phyloP scores from a whole-genome alignment of 2,888 invertebrate genomes.

The Venustoraphidia nigricollis region DNA sequence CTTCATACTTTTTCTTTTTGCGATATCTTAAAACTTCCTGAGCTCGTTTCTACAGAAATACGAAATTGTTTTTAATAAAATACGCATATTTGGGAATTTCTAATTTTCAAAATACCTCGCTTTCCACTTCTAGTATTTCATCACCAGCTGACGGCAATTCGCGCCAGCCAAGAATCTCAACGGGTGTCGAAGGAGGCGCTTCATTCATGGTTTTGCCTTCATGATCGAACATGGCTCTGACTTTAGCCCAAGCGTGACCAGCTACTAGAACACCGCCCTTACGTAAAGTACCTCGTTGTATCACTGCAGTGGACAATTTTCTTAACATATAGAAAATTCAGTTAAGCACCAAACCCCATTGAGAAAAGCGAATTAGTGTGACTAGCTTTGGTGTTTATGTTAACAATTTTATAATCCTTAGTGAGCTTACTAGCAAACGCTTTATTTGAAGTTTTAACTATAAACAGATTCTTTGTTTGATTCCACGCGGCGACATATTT shows the following conservation, averaged over 20 bases:
- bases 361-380: no score
- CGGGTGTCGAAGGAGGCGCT: constrained; percentile 69
- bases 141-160: constrained; percentile 83
- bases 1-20: constrained; percentile 36
- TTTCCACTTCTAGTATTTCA: constrained; percentile 63
- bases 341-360: no score
- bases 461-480: no score
- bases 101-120: constrained; percentile 36
- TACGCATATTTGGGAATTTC: no score
- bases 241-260: constrained; percentile 72
- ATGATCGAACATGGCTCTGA: constrained; percentile 65
- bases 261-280: constrained; percentile 67
- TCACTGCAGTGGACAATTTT: constrained; percentile 67
- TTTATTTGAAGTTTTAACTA: no score
- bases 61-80: neutral
- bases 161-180: constrained; percentile 82
- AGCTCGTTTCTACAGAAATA: constrained; percentile 41
- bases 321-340: constrained; percentile 24
- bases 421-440: no score
- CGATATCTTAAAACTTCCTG: constrained; percentile 51
- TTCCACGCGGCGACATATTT: no score
- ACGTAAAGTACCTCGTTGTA: constrained; percentile 72
- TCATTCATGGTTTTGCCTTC: constrained; percentile 45
- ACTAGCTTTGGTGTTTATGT: no score
- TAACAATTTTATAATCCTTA: no score